phyloP scores from a whole-genome alignment of 1,140 invertebrate species.

The Alviniconcha marisindica region DNA sequence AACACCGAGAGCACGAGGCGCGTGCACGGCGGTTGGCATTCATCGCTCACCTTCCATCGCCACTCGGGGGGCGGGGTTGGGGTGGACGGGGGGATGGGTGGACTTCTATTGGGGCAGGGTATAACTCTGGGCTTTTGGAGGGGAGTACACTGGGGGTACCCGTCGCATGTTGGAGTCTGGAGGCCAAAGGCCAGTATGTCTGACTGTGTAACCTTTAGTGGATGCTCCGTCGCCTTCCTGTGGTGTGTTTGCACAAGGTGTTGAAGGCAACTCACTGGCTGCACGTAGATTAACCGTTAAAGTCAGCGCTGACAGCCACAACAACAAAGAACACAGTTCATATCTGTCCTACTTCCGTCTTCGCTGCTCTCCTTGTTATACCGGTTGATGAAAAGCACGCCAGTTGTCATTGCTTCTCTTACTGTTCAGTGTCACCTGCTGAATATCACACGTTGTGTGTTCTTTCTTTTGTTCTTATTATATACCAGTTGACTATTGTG shows the following conservation, averaged over 20 bases:
- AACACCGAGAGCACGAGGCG: slow-evolving; percentile 10
- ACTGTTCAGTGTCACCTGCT: too few species aligned
- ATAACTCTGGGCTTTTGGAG: background rate
- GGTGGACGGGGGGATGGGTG: background rate
- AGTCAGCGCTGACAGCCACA: too few species aligned
- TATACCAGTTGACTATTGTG: too few species aligned
- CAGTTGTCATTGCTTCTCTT: too few species aligned
- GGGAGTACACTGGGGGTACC: background rate
- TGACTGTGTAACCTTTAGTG: slow-evolving; percentile 24
- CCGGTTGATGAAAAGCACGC: too few species aligned
- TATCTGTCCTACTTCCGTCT: too few species aligned
- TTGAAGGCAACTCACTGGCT: background rate
- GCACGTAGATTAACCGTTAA: too few species aligned
- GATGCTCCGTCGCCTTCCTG: background rate
- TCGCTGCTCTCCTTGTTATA: too few species aligned
- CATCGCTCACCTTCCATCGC: background rate
- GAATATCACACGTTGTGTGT: too few species aligned
- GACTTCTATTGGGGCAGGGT: background rate
- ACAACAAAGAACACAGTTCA: too few species aligned
- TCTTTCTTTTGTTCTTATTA: too few species aligned
- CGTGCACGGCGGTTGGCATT: background rate
- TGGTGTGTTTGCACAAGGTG: slow-evolving; percentile 2
- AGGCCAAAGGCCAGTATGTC: background rate
- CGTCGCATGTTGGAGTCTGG: too few species aligned
- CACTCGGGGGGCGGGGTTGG: background rate